Evolutionary conservation across 1,140 invertebrate genomes (phyloP), one percentile per base, ranked within the genome.

Genomic region (Trichomalopsis sarcophagae): DNA sequence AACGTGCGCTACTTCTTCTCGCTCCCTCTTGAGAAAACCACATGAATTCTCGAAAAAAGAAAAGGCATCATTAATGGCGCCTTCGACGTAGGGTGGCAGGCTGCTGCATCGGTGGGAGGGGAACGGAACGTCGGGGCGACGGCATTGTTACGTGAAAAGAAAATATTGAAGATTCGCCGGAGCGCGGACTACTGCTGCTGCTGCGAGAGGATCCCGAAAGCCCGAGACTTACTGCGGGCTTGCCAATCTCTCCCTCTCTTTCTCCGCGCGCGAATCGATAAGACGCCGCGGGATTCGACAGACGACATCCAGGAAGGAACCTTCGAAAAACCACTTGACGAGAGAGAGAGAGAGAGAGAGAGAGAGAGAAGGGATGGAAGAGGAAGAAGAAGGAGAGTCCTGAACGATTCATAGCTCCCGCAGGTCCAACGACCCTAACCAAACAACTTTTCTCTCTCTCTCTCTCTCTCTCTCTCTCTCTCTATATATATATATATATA

Each of bases 211-310:
- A 77, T 47, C 36, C 36, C 74, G 40, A 77, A 77, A 75, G 69
- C 69, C 47, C 10, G 71, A 80, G 78, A 80, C 71, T 68, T 77
- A 75, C 55, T 44, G 47, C 14, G 40, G 84, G 84, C 77, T 85
- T 81, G 71, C 55, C 84, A 80, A 81, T 80, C 77, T 77, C 40
- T 66, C 76, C 7, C 27, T 55, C 76, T 55, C 50, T 62, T 33
- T 78, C 76, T 50, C 62, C 21, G 2, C 33, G 82, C 27, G 71
- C 84, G 86, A 88, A 88, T 88, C 88, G 88, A 88, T 88, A 88
- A 88, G 86, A 81, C 83, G 85, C 76, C 87, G 79, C 86, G 79
- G 79, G 82, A 85, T 86, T 83, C 84, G 78, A 84, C 86, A 84
- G 84, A 75, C 84, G 84, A 84, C 75, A 85, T 87, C 86, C 79